Base-by-base conservation (phyloP, 2,888 invertebrate species). In the Dioctria linearis region DNA sequence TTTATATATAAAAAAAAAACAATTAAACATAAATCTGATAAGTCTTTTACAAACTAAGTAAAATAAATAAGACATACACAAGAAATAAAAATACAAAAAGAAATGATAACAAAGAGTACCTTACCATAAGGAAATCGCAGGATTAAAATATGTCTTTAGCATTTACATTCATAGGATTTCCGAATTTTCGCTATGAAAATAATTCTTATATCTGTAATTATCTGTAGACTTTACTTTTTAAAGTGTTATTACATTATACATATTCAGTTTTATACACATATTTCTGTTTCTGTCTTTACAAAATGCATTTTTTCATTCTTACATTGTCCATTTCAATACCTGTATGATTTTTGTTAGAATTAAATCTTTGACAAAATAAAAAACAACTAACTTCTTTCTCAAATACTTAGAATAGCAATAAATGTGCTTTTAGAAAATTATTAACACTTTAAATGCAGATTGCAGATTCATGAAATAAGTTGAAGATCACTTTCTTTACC, bases 161-260 rank as follows among this genome's bases (percentile, higher is more conserved):
- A 66, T 78, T 65, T 46, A 63, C 61, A 49, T 79, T n/a, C 54
- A 46, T 51, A 79, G 67, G 67, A 57, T 66, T 39, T 40, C 37
- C 63, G 54, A 25, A 69, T 61, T 69, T 79, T 43, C 71, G 49
- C 79, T 79, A 79, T 71, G 79, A 79, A 79, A 79, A 79, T 71
- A 71, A 69, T 71, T 71, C 59, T 67, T 79, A 69, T 61, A 69
- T 39, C 42, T 79, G 69, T 39, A 42, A 43, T 67, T 69, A 43
- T 8, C 59, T 78, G 49, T 59, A 37, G 43, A 59, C 42, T 78
- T 66, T 57, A 11, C 37, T 25, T 46, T 25, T 54, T 59, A 42
- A 67, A 59, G 54, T 78, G 49, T 66, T 66, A 42, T 67, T 67
- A 46, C 9, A 43, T 46, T 66, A 78, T 76, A 25, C 65, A 51